Conservation (phyloP, 2,888 invertebrate species). For the Prosapia bicincta region DNA sequence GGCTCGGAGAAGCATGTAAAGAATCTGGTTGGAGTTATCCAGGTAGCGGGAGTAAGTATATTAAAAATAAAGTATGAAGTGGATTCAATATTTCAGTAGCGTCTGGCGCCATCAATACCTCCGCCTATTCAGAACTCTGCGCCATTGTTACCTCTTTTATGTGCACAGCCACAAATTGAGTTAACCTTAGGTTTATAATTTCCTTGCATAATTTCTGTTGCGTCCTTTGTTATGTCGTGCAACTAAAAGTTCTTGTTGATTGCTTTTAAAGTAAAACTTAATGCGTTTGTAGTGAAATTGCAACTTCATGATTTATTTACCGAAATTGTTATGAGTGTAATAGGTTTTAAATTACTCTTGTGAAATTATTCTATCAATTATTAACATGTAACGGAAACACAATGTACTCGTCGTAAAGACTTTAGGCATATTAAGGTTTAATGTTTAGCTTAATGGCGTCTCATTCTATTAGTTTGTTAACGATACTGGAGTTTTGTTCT, state of each 20-base stretch:
- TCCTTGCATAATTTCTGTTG: background rate
- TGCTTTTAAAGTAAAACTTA: background rate
- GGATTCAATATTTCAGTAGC: background rate
- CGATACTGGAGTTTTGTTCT: too few species aligned
- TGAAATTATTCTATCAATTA: too few species aligned
- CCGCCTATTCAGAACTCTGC: background rate
- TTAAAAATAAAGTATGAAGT: slow-evolving; percentile 2
- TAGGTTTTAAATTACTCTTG: too few species aligned
- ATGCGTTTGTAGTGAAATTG: too few species aligned
- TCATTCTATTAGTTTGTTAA: too few species aligned
- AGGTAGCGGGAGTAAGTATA: background rate
- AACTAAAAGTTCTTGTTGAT: background rate
- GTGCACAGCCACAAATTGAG: background rate
- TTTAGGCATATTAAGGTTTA: too few species aligned
- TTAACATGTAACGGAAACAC: too few species aligned
- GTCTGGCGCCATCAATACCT: background rate
- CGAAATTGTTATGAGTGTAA: too few species aligned
- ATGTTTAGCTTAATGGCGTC: too few species aligned
- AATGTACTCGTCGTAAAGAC: too few species aligned
- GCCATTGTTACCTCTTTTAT: background rate
- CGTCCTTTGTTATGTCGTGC: background rate
- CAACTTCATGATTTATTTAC: too few species aligned
- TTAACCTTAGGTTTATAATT: background rate
- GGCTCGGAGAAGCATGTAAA: background rate
- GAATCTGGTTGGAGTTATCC: background rate